Percentiles rank a stretch among this genome's conserved stretches.
phyloP scores from a whole-genome alignment of 2,888 invertebrate species.

The Luperina testacea region DNA sequence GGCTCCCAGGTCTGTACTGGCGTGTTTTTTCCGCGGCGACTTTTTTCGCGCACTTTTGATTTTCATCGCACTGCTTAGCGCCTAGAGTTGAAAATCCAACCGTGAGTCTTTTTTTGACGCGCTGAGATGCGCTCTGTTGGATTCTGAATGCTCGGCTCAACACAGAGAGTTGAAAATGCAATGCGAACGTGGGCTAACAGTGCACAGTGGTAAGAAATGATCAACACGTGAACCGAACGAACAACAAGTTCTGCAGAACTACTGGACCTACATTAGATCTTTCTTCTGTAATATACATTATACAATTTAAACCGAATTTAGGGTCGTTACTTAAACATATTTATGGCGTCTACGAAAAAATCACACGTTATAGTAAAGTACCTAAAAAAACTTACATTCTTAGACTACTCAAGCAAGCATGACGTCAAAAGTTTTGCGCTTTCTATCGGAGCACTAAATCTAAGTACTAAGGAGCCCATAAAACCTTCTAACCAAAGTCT shows the following conservation, averaged over 20 bases:
- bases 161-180: too few relatives aligned
- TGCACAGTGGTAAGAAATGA: background rate
- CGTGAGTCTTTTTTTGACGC: too few relatives aligned
- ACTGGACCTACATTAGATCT: background rate
- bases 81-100: too few relatives aligned
- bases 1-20: too few relatives aligned
- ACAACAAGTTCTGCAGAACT: background rate
- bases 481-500: conserved; percentile 28
- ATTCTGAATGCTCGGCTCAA: too few relatives aligned
- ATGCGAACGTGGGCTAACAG: too few relatives aligned
- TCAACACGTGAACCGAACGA: background rate
- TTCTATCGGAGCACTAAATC: conserved; percentile 51
- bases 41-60: too few relatives aligned
- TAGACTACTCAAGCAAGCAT: conserved; percentile 2
- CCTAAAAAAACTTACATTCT: conserved; percentile 5
- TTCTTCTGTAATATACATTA: background rate
- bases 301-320: conserved; percentile 4
- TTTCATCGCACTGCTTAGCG: too few relatives aligned
- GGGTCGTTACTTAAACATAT: background rate
- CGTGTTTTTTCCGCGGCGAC: too few relatives aligned
- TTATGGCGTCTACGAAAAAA: conserved; percentile 30
- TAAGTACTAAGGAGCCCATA: conserved; percentile 42
- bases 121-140: too few relatives aligned
- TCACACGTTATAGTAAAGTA: conserved; percentile 16
- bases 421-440: conserved; percentile 40